phyloP scores from a whole-genome alignment of 2,888 invertebrate species.

The Papilio gigon region DNA sequence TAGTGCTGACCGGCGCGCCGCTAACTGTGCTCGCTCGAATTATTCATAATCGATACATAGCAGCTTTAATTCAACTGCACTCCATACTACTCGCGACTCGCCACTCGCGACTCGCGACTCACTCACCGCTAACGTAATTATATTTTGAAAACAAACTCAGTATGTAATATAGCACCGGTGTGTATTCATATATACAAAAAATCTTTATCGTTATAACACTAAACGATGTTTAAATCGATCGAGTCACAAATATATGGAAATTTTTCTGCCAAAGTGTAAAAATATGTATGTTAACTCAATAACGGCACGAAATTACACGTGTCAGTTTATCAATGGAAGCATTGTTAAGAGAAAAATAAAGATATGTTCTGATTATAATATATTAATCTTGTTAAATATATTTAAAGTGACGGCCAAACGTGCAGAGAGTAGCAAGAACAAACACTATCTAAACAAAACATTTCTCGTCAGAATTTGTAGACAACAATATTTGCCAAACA shows the following conservation, averaged over 20 bases:
- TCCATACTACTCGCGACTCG: constrained; percentile 22
- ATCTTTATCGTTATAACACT: constrained; percentile 33
- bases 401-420: neutral
- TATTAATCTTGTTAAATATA: neutral
- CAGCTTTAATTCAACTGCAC: constrained; percentile 53
- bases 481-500: constrained; percentile 51
- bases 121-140: constrained; percentile 42
- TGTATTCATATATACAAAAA: constrained; percentile 31
- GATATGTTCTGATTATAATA: neutral
- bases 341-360: neutral
- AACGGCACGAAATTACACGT: neutral
- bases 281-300: neutral
- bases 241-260: neutral
- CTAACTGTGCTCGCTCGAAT: constrained; percentile 52
- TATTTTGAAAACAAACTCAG: constrained; percentile 34
- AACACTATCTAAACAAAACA: constrained; percentile 9
- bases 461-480: constrained; percentile 43
- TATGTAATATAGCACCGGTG: neutral
- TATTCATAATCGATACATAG: constrained; percentile 63
- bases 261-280: too few species aligned
- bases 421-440: neutral
- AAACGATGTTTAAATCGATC: neutral
- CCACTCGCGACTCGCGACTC: constrained; percentile 42
- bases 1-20: constrained; percentile 44
- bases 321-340: neutral